These are phyloP conservation scores for Anolis carolinensis DNA, from an alignment of 2,113 vertebrate species.

Conservation along the genomic window DNA sequence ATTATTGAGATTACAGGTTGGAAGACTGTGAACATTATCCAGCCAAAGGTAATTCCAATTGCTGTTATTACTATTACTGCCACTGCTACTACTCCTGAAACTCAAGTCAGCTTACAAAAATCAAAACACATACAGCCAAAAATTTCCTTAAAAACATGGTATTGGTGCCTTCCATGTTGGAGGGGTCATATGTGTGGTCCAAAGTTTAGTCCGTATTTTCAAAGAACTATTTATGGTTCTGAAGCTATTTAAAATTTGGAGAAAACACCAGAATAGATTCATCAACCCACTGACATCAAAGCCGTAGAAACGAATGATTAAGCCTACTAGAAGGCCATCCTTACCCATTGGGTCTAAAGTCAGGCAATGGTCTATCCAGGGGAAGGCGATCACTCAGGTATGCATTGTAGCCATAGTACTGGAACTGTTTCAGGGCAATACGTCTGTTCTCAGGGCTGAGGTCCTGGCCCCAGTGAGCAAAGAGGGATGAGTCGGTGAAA, in stretches of 20 bases:
- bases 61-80: too few relatives aligned
- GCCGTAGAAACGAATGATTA: rapidly evolving
- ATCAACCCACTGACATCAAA: too few relatives aligned
- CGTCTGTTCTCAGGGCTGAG: conserved; percentile 87
- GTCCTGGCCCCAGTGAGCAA: conserved; percentile 95
- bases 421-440: conserved; percentile 92
- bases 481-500: conserved; percentile 93
- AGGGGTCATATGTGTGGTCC: too few relatives aligned
- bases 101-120: too few relatives aligned
- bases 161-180: too few relatives aligned
- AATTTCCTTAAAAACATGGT: too few relatives aligned
- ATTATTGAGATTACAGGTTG: background rate
- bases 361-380: conserved; percentile 87
- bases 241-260: too few relatives aligned
- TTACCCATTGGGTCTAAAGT: conserved; percentile 94
- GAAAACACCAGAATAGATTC: too few relatives aligned
- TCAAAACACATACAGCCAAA: too few relatives aligned
- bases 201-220: too few relatives aligned
- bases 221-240: too few relatives aligned
- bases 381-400: conserved; percentile 97
- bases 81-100: background rate
- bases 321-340: conserved; percentile 47
- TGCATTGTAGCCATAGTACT: conserved; percentile 97
- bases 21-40: background rate
- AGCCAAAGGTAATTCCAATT: background rate